Conservation (phyloP, 2,888 invertebrate genomes). For the Athalia cordata region DNA sequence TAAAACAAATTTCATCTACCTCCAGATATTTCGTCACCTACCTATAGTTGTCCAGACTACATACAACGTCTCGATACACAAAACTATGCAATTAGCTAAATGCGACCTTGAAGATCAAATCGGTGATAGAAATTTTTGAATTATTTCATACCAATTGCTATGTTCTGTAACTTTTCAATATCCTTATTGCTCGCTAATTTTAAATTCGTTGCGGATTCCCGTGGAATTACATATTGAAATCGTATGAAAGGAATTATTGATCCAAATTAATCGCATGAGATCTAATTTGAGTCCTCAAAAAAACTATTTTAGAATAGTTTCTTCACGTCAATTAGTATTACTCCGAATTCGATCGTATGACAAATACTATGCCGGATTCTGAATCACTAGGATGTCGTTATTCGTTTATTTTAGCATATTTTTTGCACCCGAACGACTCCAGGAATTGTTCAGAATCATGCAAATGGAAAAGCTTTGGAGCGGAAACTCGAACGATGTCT, state of each 20-base stretch:
- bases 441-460: neutral
- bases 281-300: neutral
- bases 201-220: neutral
- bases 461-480: conserved; percentile 5
- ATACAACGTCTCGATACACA: no score
- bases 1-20: neutral
- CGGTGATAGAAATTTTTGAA: no score
- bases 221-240: neutral
- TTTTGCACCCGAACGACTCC: neutral
- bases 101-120: no score
- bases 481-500: conserved; percentile 7
- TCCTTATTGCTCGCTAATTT: no score
- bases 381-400: conserved; percentile 1
- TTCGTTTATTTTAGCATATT: neutral
- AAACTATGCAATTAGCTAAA: no score
- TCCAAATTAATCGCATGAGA: conserved; percentile 7
- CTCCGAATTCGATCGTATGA: neutral
- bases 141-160: no score
- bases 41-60: neutral
- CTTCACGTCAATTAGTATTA: neutral
- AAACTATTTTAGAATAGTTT: neutral
- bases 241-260: neutral
- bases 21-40: neutral
- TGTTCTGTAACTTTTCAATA: no score
- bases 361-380: conserved; percentile 33